These are phyloP conservation scores for Dichetophora obliterata DNA, from an alignment of 2,888 invertebrate genomes.

Conservation along the genomic window DNA sequence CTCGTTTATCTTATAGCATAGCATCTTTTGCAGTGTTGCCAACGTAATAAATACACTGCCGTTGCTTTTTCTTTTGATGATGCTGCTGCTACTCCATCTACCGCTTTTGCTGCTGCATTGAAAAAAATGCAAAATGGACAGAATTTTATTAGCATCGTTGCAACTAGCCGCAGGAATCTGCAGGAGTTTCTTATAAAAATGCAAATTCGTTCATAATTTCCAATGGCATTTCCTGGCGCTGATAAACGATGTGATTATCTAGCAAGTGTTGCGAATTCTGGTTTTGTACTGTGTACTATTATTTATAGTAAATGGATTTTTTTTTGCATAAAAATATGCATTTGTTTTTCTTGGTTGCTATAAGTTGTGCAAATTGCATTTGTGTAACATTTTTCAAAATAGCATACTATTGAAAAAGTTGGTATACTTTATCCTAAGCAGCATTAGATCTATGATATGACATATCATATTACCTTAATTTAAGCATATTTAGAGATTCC, in stretches of 20 bases:
- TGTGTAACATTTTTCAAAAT: background rate
- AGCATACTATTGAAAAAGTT: background rate
- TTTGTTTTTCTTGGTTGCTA: background rate
- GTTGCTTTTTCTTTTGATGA: no score
- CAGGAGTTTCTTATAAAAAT: constrained; percentile 53
- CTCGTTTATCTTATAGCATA: background rate
- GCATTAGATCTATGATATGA: no score
- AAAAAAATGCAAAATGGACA: constrained; percentile 53
- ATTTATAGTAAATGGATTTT: background rate
- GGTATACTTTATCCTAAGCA: no score
- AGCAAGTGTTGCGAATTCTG: constrained; percentile 6
- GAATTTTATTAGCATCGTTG: constrained; percentile 45
- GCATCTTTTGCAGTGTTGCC: background rate
- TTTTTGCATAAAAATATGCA: background rate
- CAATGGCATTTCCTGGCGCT: constrained; percentile 7
- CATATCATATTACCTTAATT: no score
- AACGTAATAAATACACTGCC: background rate
- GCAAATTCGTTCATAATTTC: constrained; percentile 49
- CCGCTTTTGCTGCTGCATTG: background rate
- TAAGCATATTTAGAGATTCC: no score
- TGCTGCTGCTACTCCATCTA: no score
- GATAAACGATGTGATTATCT: constrained; percentile 31
- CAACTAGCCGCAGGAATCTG: constrained; percentile 46
- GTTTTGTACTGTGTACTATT: no score
- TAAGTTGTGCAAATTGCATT: constrained; percentile 12